phyloP scores from a whole-genome alignment of 2,113 vertebrate genomes.

The Semnornis frantzii region DNA sequence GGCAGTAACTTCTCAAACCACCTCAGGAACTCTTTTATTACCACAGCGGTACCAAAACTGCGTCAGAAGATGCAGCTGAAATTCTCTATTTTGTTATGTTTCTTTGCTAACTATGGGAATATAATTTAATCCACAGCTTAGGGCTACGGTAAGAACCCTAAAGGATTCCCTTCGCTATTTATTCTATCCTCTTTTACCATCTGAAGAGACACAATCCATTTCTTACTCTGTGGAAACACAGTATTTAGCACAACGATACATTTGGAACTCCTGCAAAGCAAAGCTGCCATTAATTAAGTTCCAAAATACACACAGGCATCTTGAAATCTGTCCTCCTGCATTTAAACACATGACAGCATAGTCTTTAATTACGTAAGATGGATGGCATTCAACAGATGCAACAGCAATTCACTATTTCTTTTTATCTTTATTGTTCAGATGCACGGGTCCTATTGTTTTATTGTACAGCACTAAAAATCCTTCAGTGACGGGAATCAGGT shows the following conservation, averaged over 20 bases:
- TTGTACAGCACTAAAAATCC: not conserved
- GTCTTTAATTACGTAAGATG: slow-evolving; percentile 28
- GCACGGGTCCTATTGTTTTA: not conserved
- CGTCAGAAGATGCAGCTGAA: not conserved
- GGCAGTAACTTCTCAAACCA: not conserved
- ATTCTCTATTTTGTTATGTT: not conserved
- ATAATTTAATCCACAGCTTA: not conserved
- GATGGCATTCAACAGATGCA: not conserved
- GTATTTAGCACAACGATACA: slow-evolving; percentile 6
- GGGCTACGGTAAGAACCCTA: not conserved
- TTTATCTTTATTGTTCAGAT: slow-evolving; percentile 5
- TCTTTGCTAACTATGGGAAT: not conserved
- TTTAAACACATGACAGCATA: not conserved
- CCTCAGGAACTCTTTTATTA: not conserved
- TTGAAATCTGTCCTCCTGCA: not conserved
- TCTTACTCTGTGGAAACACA: not conserved
- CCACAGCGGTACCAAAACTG: not conserved
- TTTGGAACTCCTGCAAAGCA: slow-evolving; percentile 7
- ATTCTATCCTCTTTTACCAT: not conserved
- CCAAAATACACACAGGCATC: slow-evolving; percentile 44
- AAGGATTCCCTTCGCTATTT: not conserved
- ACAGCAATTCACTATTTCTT: not conserved
- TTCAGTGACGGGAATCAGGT: not conserved
- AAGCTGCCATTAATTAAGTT: slow-evolving; percentile 21
- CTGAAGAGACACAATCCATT: not conserved